A percentile compares a stretch with the other conserved stretches of the same genome.
Evolutionary conservation across 2,797 vertebrate genomes (phyloP).

Genomic region (Scolopax rusticola): DNA sequence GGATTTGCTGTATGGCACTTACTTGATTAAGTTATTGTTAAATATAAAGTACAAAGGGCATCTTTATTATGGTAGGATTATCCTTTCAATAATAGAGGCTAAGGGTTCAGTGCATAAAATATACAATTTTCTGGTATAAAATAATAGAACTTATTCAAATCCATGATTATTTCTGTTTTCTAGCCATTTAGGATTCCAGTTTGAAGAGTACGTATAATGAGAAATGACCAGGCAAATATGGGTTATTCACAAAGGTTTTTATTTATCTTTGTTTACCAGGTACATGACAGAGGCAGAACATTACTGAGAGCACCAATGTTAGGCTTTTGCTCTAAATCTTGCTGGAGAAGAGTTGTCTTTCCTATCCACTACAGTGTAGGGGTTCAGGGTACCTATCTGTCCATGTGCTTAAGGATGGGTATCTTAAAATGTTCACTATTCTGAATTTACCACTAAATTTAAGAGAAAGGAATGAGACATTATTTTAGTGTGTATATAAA

Average conservation of each 20-base stretch:
- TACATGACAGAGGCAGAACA: not conserved
- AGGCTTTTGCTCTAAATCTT: not conserved
- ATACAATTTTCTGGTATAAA: not conserved
- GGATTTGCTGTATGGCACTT: not conserved
- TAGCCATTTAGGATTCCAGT: not conserved
- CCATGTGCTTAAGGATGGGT: not conserved
- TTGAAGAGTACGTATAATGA: not conserved
- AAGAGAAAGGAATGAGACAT: not conserved
- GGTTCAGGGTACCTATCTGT: not conserved
- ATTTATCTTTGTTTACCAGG: not conserved
- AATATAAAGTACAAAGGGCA: not conserved
- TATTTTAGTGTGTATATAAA: not conserved
- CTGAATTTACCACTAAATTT: not conserved
- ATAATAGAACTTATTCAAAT: not conserved
- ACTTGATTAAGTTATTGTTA: not conserved
- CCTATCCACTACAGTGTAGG: not conserved
- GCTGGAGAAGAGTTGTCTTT: not conserved
- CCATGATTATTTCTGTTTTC: not conserved
- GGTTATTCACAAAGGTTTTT: not conserved
- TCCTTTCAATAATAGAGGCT: not conserved
- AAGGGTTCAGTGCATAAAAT: not conserved
- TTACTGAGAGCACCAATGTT: not conserved
- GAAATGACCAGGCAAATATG: not conserved
- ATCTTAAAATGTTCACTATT: not conserved
- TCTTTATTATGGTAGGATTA: not conserved